These are phyloP conservation scores for Pelecanus crispus DNA, from an alignment of 2,113 vertebrate species.

Conservation along the genomic window DNA sequence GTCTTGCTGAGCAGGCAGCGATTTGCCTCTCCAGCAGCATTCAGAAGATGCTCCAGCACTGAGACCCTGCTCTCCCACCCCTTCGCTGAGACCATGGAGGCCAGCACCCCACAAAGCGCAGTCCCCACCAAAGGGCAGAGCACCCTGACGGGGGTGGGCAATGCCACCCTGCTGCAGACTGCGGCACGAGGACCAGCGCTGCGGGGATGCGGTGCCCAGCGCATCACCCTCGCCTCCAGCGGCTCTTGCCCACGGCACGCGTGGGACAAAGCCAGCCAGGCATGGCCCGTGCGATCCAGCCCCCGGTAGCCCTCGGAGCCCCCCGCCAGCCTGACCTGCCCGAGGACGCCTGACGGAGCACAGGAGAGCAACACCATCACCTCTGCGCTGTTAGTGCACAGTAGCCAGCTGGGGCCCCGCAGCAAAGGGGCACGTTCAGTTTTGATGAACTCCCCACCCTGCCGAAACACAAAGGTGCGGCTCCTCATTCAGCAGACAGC, in stretches of 20 bases:
- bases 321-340: neutral
- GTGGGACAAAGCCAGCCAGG: neutral
- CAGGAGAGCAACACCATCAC: accelerated
- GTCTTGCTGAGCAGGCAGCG: neutral
- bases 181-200: accelerated
- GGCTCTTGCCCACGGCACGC: neutral
- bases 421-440: neutral
- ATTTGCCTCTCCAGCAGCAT: neutral
- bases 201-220: neutral
- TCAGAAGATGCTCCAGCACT: neutral
- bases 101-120: neutral
- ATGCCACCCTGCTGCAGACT: neutral
- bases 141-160: neutral
- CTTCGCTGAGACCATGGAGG: neutral
- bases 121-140: no score
- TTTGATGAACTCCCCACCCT: no score
- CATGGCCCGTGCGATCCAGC: neutral
- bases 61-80: neutral
- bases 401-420: neutral
- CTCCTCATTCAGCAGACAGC: accelerated
- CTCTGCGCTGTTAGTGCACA: neutral
- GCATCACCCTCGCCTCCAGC: neutral
- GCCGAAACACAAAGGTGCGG: accelerated
- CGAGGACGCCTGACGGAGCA: neutral
- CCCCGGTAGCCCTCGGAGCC: neutral